phyloP scores from a whole-genome alignment of 2,888 invertebrate species.

The Synanthedon andrenaeformis region DNA sequence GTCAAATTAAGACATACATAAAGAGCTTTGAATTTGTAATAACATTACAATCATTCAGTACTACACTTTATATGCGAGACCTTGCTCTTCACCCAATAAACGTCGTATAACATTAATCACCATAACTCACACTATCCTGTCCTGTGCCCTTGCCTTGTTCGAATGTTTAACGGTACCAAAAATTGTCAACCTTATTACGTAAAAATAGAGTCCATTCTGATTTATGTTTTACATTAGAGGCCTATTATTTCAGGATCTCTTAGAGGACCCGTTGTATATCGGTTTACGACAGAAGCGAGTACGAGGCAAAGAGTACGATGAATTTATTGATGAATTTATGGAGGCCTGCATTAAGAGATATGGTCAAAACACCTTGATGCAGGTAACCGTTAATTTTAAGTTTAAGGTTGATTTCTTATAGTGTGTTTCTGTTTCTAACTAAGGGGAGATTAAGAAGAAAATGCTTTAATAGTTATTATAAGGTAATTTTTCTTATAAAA shows the following conservation, averaged over 20 bases:
- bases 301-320: slow-evolving; percentile 89
- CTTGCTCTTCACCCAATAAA: neutral
- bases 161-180: neutral
- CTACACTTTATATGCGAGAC: neutral
- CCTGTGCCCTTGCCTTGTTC: neutral
- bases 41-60: neutral
- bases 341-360: slow-evolving; percentile 88
- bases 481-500: neutral
- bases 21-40: too few relatives aligned
- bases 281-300: slow-evolving; percentile 89
- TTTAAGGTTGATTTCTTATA: neutral
- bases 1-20: too few relatives aligned
- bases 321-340: slow-evolving; percentile 98
- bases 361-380: slow-evolving; percentile 86
- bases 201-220: neutral
- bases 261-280: slow-evolving; percentile 95
- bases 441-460: too few relatives aligned
- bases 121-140: neutral
- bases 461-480: too few relatives aligned
- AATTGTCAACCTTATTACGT: neutral
- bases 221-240: too few relatives aligned
- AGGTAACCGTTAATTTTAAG: slow-evolving; percentile 44
- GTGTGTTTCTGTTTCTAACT: too few relatives aligned
- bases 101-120: neutral
- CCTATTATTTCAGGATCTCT: slow-evolving; percentile 71